A percentile compares a stretch with the other conserved stretches of the same genome.
These are phyloP conservation scores for Nezara viridula DNA, from an alignment of 2,888 invertebrate genomes.

Conservation along the genomic window DNA sequence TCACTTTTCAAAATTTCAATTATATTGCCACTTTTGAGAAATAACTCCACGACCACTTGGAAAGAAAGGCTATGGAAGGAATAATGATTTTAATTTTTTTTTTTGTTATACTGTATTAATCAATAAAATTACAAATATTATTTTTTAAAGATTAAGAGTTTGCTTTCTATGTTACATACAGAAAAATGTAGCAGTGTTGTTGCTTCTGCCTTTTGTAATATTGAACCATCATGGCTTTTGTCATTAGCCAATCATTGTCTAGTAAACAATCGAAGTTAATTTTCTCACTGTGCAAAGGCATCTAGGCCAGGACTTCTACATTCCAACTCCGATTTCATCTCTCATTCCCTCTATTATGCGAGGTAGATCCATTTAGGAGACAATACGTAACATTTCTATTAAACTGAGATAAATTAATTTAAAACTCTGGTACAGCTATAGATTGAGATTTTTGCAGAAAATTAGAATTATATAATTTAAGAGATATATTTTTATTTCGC, in stretches of 20 bases:
- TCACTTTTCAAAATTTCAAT: no score
- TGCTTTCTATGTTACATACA: not conserved
- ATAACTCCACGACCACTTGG: no score
- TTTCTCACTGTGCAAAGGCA: slow-evolving; percentile 35
- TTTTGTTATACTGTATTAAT: no score
- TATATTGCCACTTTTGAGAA: no score
- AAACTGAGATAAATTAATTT: not conserved
- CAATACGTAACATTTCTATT: not conserved
- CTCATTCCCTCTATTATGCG: not conserved
- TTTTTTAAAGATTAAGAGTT: not conserved
- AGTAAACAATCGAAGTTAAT: slow-evolving; percentile 45
- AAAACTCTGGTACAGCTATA: no score
- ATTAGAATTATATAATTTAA: no score
- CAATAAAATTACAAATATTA: no score
- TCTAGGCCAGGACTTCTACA: slow-evolving; percentile 38
- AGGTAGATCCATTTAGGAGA: not conserved
- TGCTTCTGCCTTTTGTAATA: slow-evolving; percentile 42
- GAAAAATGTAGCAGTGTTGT: not conserved
- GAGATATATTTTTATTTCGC: no score
- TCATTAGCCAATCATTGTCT: slow-evolving; percentile 49
- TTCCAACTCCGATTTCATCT: slow-evolving; percentile 35
- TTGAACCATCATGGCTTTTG: not conserved
- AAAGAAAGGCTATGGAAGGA: no score
- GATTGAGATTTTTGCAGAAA: no score
- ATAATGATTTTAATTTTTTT: no score